Base-by-base conservation (phyloP, 2,888 invertebrate species). In the Subacronicta megacephala region DNA sequence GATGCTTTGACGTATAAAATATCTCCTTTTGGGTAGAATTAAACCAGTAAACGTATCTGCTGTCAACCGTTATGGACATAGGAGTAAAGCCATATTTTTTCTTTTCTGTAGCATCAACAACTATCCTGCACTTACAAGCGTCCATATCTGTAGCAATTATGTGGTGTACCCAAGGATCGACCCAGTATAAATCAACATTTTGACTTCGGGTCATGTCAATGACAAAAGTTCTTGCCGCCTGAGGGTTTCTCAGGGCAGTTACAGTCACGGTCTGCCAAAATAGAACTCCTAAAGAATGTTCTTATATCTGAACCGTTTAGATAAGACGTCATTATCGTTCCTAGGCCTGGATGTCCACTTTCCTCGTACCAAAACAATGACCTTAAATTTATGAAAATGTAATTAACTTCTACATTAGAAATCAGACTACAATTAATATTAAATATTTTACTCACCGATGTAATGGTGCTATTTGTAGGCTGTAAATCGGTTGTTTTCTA, bases 291-390 rank as follows among this genome's bases (percentile, higher is more conserved):
- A 75, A 96, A 96, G 78, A 96, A 96, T 16, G 90, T 87, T 79
- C 90, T 89, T 0, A 95, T 87, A 55, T 95, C 85, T 0, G 90
- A 88, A 1, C 96, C 96, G 72, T 95, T 93, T 7, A 95, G 82
- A 70, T 95, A 92, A 0, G 96, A 95, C 45, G 95, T 95, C 95
- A 96, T 96, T 42, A 97, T 85, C 31, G 94, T 93, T 5, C 95
- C 95, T 41, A 95, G 85, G 17, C 95, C 95, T n/a, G 94, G 93
- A 62, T 95, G 92, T 40, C 90, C 93, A 51, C 94, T 91, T 87
- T 95, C 92, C 87, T 97, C 97, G 46, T 97, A 95, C 98, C 98
- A 98, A 74, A 96, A 96, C 3, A 98, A 81, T 3, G 95, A 95
- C 60, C 96, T 96, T 78, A 44, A 90, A 90, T 47, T 61, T 41